Percentiles rank a stretch among this genome's conserved stretches.
phyloP scores from a whole-genome alignment of 2,113 vertebrate genomes.

The Cathartes aura region DNA sequence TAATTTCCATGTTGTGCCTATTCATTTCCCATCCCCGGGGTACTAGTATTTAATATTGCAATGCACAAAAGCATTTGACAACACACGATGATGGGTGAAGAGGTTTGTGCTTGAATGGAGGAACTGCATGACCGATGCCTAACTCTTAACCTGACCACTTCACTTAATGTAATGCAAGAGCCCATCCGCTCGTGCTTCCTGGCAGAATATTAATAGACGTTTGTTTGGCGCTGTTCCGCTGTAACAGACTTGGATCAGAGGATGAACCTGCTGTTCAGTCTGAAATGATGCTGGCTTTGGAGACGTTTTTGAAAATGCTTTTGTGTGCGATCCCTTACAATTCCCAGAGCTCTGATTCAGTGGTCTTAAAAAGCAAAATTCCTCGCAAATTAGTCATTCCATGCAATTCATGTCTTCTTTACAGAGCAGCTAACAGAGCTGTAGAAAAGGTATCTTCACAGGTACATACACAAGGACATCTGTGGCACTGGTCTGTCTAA shows the following conservation, averaged over 20 bases:
- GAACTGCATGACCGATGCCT: background rate
- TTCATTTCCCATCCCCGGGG: conserved; percentile 20
- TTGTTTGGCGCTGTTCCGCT: conserved; percentile 66
- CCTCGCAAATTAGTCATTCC: conserved; percentile 19
- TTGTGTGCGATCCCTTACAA: conserved; percentile 31
- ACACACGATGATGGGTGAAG: background rate
- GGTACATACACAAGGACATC: background rate
- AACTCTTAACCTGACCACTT: conserved; percentile 19
- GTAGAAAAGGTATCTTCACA: background rate
- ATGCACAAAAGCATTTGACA: conserved; percentile 24
- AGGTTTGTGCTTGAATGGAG: background rate
- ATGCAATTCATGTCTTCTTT: background rate
- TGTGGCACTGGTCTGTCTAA: background rate
- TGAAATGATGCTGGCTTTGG: conserved; percentile 57
- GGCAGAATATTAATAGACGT: conserved; percentile 41
- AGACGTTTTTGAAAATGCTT: conserved; percentile 36
- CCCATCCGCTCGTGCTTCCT: background rate
- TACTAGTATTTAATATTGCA: conserved; percentile 9
- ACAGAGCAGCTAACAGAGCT: background rate
- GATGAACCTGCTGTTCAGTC: conserved; percentile 73
- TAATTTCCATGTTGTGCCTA: conserved; percentile 47
- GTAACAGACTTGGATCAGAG: conserved; percentile 64
- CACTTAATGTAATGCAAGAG: background rate
- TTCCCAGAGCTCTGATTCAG: conserved; percentile 34
- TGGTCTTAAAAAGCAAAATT: conserved; percentile 26